Base-by-base conservation (phyloP, 2,797 vertebrate genomes). In the Poecilia gillii region DNA sequence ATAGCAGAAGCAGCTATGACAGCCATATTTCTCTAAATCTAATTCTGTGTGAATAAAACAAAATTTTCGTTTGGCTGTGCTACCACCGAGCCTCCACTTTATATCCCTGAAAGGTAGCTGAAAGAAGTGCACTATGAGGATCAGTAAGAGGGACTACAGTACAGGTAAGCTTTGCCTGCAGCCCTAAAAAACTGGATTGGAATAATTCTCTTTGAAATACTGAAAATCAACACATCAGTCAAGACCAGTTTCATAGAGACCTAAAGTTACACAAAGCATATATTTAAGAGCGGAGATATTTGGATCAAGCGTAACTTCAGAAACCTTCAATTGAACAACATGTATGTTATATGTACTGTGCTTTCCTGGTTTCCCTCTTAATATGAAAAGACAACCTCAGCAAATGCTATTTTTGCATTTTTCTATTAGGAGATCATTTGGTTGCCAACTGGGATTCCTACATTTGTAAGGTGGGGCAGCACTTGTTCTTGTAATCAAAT, bases 401-500 rank as follows among this genome's bases (percentile, higher is more conserved):
- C 47, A 62, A 72, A 51, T 73, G 77, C 74, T 81, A 53, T 77
- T 87, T 84, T 74, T 83, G 78, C 77, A 43, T 39, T 33, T 45
- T 12, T 64, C 74, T 71, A 74, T 39, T 1, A 64, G 82, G 77
- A 90, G 80, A 82, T 68, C 36, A 73, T 75, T 80, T 49, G 74
- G 77, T 84, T 68, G 84, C 82, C 80, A 78, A 84, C 70, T 9
- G 0, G 70, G 74, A 71, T 72, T 76, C 84, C 11, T 0, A 80
- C 80, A 88, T 88, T 81, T 83, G 89, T 89, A 86, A 91, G 82
- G 89, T 90, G 85, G 92, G 92, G 85, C 84, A 89, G 90, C 87
- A 90, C 90, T 95, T 89, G 86, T 83, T 79, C 77, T 80, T 82
- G 83, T 91, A 92, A 92, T 92, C 78, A 25, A 93, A 92, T 82